A percentile compares a stretch with the other conserved stretches of the same genome.
phyloP scores from a whole-genome alignment of 2,797 vertebrate genomes.

The Gymnopithys bicolor region DNA sequence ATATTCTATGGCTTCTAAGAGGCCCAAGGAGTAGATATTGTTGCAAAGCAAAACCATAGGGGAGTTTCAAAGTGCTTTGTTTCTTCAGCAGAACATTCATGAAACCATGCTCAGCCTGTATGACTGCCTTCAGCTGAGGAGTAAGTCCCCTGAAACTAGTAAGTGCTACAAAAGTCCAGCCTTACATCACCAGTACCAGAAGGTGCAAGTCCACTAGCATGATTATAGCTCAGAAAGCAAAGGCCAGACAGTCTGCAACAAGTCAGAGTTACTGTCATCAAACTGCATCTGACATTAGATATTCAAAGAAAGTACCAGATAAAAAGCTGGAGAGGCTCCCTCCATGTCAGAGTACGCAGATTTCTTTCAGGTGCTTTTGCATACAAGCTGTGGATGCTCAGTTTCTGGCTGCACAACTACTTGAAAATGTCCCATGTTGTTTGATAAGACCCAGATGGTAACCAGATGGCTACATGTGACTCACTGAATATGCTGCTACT shows the following conservation, averaged over 20 bases:
- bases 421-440: slow-evolving; percentile 34
- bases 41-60: background rate
- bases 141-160: background rate
- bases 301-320: background rate
- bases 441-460: slow-evolving; percentile 54
- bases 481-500: slow-evolving; percentile 24
- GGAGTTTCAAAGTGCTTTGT: background rate
- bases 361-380: slow-evolving; percentile 33
- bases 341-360: background rate
- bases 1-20: background rate
- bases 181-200: background rate
- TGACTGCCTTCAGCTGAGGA: background rate
- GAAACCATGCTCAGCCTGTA: background rate
- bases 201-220: background rate
- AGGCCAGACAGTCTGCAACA: background rate
- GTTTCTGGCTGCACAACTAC: slow-evolving; percentile 6
- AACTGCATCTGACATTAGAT: background rate
- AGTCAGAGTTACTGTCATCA: background rate
- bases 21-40: background rate
- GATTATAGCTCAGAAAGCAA: background rate
- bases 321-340: background rate
- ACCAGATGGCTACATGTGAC: slow-evolving; percentile 59
- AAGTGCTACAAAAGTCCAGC: background rate
- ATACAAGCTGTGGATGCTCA: background rate
- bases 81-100: background rate